A percentile compares a stretch with the other conserved stretches of the same genome.
These are phyloP conservation scores for Alouatta caraya DNA, from an alignment of 2,797 vertebrate genomes.

Conservation along the genomic window DNA sequence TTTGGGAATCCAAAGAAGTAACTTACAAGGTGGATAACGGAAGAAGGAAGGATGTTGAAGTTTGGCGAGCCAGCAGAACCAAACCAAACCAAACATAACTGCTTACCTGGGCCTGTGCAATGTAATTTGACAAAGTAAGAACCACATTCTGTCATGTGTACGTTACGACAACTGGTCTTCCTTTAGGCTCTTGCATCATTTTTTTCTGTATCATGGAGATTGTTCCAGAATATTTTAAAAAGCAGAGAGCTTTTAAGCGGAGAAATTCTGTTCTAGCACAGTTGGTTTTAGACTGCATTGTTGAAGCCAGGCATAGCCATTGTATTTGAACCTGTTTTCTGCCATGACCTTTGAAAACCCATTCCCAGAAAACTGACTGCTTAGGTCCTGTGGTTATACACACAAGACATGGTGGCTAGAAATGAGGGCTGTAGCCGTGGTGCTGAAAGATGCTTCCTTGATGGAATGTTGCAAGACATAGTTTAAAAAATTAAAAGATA, in stretches of 20 bases:
- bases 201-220: not conserved
- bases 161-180: not conserved
- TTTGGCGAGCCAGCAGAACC: not conserved
- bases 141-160: not conserved
- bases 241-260: not conserved
- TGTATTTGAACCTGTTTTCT: not conserved
- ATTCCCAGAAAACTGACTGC: not conserved
- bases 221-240: conserved; percentile 39
- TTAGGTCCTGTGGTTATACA: not conserved
- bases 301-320: not conserved
- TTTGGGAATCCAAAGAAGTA: not conserved
- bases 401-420: not conserved
- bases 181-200: not conserved
- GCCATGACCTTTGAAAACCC: not conserved
- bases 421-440: not conserved
- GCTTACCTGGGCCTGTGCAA: not conserved
- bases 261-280: not conserved
- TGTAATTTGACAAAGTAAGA: not conserved
- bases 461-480: not conserved
- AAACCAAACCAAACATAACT: not conserved
- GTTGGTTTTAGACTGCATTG: not conserved
- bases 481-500: conserved; percentile 36
- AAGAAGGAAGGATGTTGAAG: not conserved
- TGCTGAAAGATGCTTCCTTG: not conserved
- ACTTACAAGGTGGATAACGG: not conserved